These are phyloP conservation scores for Mus spretus DNA, from an alignment of 2,797 vertebrate species.

Conservation along the genomic window DNA sequence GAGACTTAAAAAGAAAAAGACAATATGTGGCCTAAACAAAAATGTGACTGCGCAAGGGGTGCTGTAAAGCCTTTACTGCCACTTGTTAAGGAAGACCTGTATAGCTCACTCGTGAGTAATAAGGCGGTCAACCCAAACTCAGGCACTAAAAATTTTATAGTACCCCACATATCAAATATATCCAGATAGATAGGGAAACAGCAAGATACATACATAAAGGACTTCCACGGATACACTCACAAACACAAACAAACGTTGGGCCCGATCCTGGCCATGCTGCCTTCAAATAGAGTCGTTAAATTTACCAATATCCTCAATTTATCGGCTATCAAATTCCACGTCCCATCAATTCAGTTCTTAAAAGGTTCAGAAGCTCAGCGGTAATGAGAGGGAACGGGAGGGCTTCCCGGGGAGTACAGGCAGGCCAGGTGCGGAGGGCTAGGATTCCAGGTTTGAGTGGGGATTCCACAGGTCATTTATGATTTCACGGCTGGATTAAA, in stretches of 20 bases:
- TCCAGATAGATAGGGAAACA: conserved; percentile 60
- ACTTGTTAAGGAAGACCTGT: conserved; percentile 83
- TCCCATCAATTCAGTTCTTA: conserved; percentile 60
- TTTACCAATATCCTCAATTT: conserved; percentile 55
- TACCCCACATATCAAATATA: conserved; percentile 78
- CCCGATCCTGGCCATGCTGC: background rate
- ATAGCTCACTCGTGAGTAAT: conserved; percentile 81
- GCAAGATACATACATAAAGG: conserved; percentile 49
- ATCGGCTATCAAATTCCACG: conserved; percentile 58
- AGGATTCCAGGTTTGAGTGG: background rate
- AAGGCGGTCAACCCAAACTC: conserved; percentile 83
- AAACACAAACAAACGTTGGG: background rate
- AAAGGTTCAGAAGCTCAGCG: conserved; percentile 57
- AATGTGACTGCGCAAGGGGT: conserved; percentile 74
- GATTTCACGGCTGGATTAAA: conserved; percentile 33
- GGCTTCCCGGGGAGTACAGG: background rate
- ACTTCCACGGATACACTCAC: background rate
- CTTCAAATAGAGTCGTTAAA: conserved; percentile 47
- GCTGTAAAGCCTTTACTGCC: conserved; percentile 80
- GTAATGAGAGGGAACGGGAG: background rate
- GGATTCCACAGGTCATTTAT: background rate
- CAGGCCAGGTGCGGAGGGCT: background rate
- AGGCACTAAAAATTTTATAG: conserved; percentile 82
- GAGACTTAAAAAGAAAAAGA: conserved; percentile 82
- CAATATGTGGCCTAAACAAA: conserved; percentile 81